phyloP scores from a whole-genome alignment of 2,113 vertebrate genomes.

The Corythoichthys haematopterus region DNA sequence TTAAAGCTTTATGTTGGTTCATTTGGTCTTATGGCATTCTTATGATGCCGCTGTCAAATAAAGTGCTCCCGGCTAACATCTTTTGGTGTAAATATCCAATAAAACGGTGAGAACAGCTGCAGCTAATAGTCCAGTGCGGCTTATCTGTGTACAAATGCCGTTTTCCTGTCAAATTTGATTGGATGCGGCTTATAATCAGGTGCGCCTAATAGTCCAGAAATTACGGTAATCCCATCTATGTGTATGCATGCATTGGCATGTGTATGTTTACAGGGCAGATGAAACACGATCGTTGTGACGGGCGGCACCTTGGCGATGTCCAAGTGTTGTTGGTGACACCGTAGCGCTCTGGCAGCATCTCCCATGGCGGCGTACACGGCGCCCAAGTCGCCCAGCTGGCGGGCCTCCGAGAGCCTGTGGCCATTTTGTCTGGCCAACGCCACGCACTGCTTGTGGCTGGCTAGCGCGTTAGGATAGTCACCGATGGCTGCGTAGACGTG shows the following conservation, averaged over 20 bases:
- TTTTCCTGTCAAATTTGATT: no score
- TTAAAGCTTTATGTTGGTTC: no score
- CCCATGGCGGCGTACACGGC: constrained; percentile 96
- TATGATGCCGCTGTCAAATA: no score
- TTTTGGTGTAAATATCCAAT: no score
- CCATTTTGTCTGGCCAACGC: constrained; percentile 88
- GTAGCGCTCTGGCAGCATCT: constrained; percentile 88
- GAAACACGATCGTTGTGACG: neutral
- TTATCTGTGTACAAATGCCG: no score
- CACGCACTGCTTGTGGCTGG: constrained; percentile 96
- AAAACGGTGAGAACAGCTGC: no score
- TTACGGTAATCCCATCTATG: no score
- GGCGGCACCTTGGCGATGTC: constrained; percentile 79
- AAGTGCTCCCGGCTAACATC: no score
- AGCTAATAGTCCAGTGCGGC: no score
- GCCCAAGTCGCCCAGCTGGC: constrained; percentile 96
- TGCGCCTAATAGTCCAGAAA: no score
- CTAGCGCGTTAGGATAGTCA: constrained; percentile 91
- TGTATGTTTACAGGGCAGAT: neutral
- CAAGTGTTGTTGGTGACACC: constrained; percentile 90
- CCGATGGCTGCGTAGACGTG: constrained; percentile 96
- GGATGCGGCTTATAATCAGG: no score
- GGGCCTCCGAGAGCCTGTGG: constrained; percentile 86
- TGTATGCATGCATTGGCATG: neutral
- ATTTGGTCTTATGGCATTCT: no score